Base-by-base conservation (phyloP, 2,888 invertebrate genomes). In the Melanchra persicariae region DNA sequence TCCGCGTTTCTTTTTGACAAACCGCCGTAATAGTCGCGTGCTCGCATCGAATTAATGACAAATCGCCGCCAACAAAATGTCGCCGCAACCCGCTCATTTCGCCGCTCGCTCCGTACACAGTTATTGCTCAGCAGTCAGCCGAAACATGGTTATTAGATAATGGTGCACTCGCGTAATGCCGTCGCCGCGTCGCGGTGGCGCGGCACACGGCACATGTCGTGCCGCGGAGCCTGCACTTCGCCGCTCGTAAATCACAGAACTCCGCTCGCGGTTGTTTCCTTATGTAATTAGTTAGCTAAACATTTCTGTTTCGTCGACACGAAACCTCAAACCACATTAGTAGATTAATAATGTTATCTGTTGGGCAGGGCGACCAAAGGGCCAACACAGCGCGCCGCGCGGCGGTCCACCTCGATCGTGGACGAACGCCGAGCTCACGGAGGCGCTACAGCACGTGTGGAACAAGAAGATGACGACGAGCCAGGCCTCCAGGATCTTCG, bases 381-480 rank as follows among this genome's bases (percentile, higher is more conserved):
- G 98, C 58, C 98, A 98, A 90, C 98, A 98, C 94, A 98, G 98
- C 87, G 98, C 98, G 51, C 98, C 98, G 34, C 96, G 98, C 83
- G 98, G 98, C 34, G 98, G 98, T 17, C 98, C 98, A 17, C 98
- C 98, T 0, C 96, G 98, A 67, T 98, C 98, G 1, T 98, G 98
- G 98, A 98, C 98, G 77, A 98, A 98, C 94, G 98, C 98, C 49
- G 98, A 98, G 89, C 96, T 98, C 64, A 98, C 98, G 64, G 98
- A 98, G 93, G 98, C 98, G 2, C 96, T 98, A 65, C 98, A 98
- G 89, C 98, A 98, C 93, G 98, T 98, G n/a, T 98, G 98, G 98
- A 98, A 98, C 94, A 98, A 98, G 91, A 98, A 98, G 92, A 98
- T 98, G 98, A 98, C 98, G 79, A 98, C 98, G 57, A 98, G 98